Conservation (phyloP, 2,888 invertebrate species). For the Phalera bucephala region DNA sequence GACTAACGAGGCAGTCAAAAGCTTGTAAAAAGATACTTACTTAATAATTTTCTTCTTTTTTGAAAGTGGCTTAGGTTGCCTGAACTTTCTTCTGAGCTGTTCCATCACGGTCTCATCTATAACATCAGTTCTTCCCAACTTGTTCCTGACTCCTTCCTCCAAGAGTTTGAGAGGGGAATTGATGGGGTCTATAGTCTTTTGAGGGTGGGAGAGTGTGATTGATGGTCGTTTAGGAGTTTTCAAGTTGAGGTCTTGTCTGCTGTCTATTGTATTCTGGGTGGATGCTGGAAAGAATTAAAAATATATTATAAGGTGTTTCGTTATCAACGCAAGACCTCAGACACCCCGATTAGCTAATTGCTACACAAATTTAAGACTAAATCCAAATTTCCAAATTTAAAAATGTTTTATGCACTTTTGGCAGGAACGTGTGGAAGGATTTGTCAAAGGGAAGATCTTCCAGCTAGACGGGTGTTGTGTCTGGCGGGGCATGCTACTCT, state of each 20-base stretch:
- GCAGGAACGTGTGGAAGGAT: too few relatives aligned
- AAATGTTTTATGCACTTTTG: too few relatives aligned
- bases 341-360: too few relatives aligned
- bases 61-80: conserved; percentile 56
- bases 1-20: too few relatives aligned
- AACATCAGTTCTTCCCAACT: conserved; percentile 12
- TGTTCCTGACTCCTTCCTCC: conserved; percentile 42
- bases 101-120: conserved; percentile 31
- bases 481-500: too few relatives aligned
- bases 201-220: background rate
- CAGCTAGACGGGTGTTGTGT: too few relatives aligned
- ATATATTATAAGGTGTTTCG: too few relatives aligned
- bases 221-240: conserved; percentile 36
- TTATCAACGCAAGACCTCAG: too few relatives aligned
- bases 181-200: conserved; percentile 6
- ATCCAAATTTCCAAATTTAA: too few relatives aligned
- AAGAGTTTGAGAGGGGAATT: conserved; percentile 56
- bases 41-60: conserved; percentile 55
- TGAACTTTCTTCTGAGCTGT: conserved; percentile 39
- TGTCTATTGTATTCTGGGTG: conserved; percentile 21
- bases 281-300: conserved; percentile 10
- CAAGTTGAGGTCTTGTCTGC: conserved; percentile 50
- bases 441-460: too few relatives aligned
- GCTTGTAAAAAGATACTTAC: conserved; percentile 53
- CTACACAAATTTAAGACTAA: too few relatives aligned